Evolutionary conservation across 1,140 invertebrate genomes (phyloP).

Genomic region (Physella acuta): DNA sequence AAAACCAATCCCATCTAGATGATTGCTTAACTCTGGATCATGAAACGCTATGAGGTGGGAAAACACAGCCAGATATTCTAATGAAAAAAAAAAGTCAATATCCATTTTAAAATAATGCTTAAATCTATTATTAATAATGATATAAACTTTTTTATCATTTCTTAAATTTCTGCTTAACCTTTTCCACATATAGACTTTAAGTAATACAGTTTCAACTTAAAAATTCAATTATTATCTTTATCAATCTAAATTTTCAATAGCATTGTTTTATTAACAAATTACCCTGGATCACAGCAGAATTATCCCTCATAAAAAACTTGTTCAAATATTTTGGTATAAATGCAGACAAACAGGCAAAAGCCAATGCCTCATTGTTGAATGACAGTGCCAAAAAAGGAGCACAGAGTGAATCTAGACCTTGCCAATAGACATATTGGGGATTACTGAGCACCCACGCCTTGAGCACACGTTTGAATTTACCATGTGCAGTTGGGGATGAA

Average conservation of each 20-base stretch:
- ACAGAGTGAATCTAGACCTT: slow-evolving; percentile 95
- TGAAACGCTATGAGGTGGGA: slow-evolving; percentile 94
- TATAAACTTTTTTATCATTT: too few relatives aligned
- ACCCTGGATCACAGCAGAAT: slow-evolving; percentile 89
- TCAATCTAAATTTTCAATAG: not conserved
- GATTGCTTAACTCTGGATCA: slow-evolving; percentile 88
- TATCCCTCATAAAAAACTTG: slow-evolving; percentile 98
- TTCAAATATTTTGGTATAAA: slow-evolving; percentile 97
- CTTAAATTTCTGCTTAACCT: too few relatives aligned
- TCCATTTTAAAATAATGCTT: not conserved
- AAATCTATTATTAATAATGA: too few relatives aligned
- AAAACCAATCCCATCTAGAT: slow-evolving; percentile 90
- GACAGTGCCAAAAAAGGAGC: slow-evolving; percentile 96
- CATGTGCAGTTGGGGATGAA: slow-evolving; percentile 78
- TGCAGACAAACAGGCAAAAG: slow-evolving; percentile 87
- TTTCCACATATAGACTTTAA: too few relatives aligned
- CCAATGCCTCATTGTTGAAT: slow-evolving; percentile 95
- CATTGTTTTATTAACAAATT: slow-evolving; percentile 15
- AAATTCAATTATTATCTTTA: too few relatives aligned
- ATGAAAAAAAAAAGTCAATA: not conserved
- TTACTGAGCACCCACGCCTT: slow-evolving; percentile 97
- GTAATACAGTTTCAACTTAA: too few relatives aligned
- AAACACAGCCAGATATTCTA: slow-evolving; percentile 96
- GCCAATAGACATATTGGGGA: slow-evolving; percentile 98
- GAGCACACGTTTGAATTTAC: slow-evolving; percentile 87